Conservation (phyloP, 1,140 invertebrate species). For the Homalodisca vitripennis region DNA sequence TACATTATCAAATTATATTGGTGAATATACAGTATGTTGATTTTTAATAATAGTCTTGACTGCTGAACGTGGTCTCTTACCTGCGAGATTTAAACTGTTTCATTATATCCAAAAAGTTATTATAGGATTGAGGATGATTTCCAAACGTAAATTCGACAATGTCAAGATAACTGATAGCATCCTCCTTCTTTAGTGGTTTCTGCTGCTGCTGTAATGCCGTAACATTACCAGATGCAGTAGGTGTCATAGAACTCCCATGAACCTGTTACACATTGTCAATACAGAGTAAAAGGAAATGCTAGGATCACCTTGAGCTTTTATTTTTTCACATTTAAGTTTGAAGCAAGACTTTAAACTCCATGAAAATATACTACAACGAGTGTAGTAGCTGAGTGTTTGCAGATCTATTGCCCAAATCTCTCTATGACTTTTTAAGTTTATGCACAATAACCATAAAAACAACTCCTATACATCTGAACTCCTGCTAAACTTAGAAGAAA, state of each 20-base stretch:
- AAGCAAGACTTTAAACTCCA: background rate
- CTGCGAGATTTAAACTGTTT: slow-evolving; percentile 99
- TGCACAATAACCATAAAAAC: no score
- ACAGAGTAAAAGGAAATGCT: background rate
- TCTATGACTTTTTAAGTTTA: background rate
- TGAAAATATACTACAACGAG: background rate
- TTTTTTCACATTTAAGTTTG: background rate
- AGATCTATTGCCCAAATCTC: background rate
- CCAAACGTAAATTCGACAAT: slow-evolving; percentile 98
- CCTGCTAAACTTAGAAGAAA: no score
- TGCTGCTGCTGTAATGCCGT: slow-evolving; percentile 40
- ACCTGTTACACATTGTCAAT: background rate
- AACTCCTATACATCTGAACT: no score
- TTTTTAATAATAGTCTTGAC: no score
- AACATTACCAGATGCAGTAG: slow-evolving; percentile 33
- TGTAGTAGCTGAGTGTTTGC: background rate
- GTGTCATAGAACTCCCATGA: slow-evolving; percentile 18
- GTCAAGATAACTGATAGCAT: slow-evolving; percentile 97
- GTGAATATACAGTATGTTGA: no score
- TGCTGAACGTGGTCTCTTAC: no score
- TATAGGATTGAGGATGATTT: slow-evolving; percentile 97
- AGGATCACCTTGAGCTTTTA: background rate
- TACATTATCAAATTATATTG: no score
- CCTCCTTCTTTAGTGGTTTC: slow-evolving; percentile 87
- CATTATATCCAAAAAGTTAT: slow-evolving; percentile 99